Conservation (phyloP, 2,888 invertebrate species). For the Cantharis rufa region DNA sequence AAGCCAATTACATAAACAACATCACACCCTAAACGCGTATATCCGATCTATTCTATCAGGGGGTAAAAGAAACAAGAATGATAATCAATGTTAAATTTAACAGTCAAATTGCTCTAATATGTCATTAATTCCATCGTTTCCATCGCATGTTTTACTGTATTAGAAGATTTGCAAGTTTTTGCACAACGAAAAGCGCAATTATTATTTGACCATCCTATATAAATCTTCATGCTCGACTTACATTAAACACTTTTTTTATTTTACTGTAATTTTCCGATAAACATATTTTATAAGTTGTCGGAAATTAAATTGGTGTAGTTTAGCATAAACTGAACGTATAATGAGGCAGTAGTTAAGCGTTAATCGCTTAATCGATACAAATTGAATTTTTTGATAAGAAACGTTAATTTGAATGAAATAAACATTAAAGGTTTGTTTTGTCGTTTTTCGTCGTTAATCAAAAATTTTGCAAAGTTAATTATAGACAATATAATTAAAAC, state of each 20-base stretch:
- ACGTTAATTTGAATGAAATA: background rate
- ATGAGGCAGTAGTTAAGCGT: background rate
- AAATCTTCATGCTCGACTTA: background rate
- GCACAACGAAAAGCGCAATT: background rate
- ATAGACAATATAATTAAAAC: background rate
- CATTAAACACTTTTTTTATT: background rate
- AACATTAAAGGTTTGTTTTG: background rate
- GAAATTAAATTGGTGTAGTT: background rate
- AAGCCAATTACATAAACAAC: no score
- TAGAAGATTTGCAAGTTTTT: background rate
- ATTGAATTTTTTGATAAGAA: background rate
- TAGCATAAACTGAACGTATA: background rate
- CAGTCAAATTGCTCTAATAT: no score
- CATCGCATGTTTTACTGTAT: background rate
- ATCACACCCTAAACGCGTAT: no score
- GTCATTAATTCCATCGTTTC: background rate
- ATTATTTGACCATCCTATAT: background rate
- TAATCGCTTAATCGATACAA: background rate
- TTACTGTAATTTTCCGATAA: background rate
- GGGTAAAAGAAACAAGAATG: no score
- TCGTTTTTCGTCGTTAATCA: background rate
- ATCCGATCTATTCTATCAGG: no score
- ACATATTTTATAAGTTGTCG: background rate
- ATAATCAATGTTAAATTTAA: no score
- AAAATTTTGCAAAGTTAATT: background rate